Evolutionary conservation across 2,888 invertebrate genomes (phyloP).

Genomic region (Calliopum simillimum): DNA sequence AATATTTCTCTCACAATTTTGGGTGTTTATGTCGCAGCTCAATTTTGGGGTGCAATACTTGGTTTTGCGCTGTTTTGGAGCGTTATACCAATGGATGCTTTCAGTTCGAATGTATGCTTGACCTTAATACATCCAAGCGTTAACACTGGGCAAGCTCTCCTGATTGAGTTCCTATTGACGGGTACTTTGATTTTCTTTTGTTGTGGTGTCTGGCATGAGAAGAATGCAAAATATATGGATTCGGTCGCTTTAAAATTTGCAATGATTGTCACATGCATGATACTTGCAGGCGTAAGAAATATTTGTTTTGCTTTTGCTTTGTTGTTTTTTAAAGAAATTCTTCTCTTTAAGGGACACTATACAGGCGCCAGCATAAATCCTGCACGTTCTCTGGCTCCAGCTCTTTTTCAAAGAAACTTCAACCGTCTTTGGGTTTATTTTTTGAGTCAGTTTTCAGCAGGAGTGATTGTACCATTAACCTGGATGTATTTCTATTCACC

Average conservation of each 20-base stretch:
- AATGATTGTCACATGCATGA: conserved; percentile 46
- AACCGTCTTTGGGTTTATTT: conserved; percentile 16
- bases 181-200: conserved; percentile 47
- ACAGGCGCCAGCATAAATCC: conserved; percentile 36
- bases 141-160: conserved; percentile 38
- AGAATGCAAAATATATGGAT: conserved; percentile 49
- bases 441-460: conserved; percentile 32
- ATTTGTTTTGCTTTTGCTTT: neutral
- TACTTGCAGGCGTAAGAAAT: conserved; percentile 48
- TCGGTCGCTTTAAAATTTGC: conserved; percentile 52
- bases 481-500: conserved; percentile 30
- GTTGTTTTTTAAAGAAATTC: neutral
- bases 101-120: conserved; percentile 43
- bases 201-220: conserved; percentile 54
- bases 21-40: conserved; percentile 44
- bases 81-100: conserved; percentile 33
- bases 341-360: conserved; percentile 29
- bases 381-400: conserved; percentile 22
- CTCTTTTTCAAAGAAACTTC: conserved; percentile 20
- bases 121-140: conserved; percentile 42
- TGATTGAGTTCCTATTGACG: conserved; percentile 48
- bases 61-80: conserved; percentile 46
- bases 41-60: conserved; percentile 45
- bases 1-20: conserved; percentile 45
- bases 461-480: conserved; percentile 19